A percentile compares a stretch with the other conserved stretches of the same genome.
These are phyloP conservation scores for Acipenser ruthenus DNA, from an alignment of 2,797 vertebrate genomes.

Conservation along the genomic window DNA sequence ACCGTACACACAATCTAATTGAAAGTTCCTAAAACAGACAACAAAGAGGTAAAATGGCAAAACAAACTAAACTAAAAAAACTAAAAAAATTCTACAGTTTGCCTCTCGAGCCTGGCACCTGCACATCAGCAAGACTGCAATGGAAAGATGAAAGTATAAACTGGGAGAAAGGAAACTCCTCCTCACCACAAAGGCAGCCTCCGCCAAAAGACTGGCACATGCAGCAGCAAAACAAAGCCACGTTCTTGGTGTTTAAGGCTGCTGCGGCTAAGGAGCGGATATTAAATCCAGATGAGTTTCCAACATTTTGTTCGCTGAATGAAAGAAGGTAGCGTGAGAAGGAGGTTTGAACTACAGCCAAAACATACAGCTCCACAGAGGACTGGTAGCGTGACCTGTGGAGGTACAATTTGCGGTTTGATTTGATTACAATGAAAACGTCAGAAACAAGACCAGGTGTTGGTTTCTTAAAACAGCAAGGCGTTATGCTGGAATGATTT, in stretches of 20 bases:
- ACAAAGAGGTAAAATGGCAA: too few species aligned
- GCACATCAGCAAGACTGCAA: background rate
- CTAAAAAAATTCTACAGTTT: background rate
- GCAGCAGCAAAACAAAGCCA: conserved; percentile 10
- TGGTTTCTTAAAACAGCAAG: conserved; percentile 28
- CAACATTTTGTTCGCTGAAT: background rate
- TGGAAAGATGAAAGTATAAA: conserved; percentile 23
- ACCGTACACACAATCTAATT: too few species aligned
- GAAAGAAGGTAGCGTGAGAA: conserved; percentile 16
- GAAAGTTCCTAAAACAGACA: too few species aligned
- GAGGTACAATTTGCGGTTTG: conserved; percentile 15
- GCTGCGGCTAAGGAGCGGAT: conserved; percentile 1
- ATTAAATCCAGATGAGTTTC: conserved; percentile 1
- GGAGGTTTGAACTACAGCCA: conserved; percentile 22
- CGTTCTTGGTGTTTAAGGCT: background rate
- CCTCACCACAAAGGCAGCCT: conserved; percentile 18
- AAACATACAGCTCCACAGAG: conserved; percentile 32
- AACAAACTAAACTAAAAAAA: too few species aligned
- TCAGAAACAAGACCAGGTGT: conserved; percentile 38
- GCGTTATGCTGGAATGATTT: conserved; percentile 11
- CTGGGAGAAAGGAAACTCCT: conserved; percentile 20
- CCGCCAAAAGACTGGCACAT: conserved; percentile 5
- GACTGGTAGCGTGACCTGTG: conserved; percentile 24
- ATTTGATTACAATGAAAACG: conserved; percentile 11
- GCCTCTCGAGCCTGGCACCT: background rate